Conservation (phyloP, 2,888 invertebrate species). For the Tholera decimalis region DNA sequence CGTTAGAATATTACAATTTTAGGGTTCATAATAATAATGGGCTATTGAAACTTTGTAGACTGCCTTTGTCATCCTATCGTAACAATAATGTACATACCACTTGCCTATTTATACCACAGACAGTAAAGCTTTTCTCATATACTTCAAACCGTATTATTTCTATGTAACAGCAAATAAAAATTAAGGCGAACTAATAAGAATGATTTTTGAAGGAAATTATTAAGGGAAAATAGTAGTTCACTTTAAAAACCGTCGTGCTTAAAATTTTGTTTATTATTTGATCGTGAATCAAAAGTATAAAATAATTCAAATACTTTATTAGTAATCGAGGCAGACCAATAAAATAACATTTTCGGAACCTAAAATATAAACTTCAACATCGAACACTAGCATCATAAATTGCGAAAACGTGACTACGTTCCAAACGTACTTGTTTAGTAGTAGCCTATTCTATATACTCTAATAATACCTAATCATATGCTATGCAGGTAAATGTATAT, state of each 20-base stretch:
- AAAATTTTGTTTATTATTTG: too few relatives aligned
- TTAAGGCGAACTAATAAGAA: too few relatives aligned
- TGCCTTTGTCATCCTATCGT: neutral
- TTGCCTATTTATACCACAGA: too few relatives aligned
- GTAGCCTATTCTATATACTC: conserved; percentile 25
- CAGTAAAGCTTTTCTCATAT: neutral
- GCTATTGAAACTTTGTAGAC: conserved; percentile 25
- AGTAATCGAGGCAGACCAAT: conserved; percentile 17
- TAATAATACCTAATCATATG: conserved; percentile 52
- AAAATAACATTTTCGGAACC: conserved; percentile 40
- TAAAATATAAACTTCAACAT: conserved; percentile 37
- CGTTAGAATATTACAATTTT: conserved; percentile 12
- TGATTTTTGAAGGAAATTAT: too few relatives aligned
- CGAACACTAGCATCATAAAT: conserved; percentile 34
- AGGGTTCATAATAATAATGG: conserved; percentile 7
- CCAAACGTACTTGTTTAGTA: conserved; percentile 29
- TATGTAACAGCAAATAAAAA: too few relatives aligned
- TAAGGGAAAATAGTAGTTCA: too few relatives aligned
- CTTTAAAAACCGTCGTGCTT: too few relatives aligned
- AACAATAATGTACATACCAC: neutral
- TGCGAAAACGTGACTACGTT: conserved; percentile 51
- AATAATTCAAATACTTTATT: conserved; percentile 32
- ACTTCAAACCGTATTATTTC: neutral
- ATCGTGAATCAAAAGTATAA: conserved; percentile 3
- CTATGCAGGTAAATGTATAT: conserved; percentile 34